phyloP scores from a whole-genome alignment of 2,797 vertebrate species.

The Poeciliopsis infans region DNA sequence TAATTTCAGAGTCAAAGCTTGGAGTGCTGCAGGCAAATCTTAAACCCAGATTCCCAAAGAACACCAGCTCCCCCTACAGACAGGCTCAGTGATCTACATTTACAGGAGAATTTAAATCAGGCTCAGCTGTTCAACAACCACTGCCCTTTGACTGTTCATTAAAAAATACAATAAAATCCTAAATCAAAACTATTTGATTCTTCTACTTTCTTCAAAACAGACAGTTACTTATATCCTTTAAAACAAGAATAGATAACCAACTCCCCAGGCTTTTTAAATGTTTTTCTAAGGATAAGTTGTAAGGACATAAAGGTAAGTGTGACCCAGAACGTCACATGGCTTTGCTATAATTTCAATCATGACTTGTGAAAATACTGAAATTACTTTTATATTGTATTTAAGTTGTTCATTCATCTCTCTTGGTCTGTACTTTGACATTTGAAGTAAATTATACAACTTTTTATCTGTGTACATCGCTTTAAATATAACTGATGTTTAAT shows the following conservation, averaged over 20 bases:
- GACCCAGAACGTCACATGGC: not conserved
- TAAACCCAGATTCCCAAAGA: slow-evolving; percentile 24
- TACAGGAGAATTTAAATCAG: not conserved
- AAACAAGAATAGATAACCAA: not conserved
- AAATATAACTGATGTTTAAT: not conserved
- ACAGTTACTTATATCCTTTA: not conserved
- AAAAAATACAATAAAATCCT: not conserved
- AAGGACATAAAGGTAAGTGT: not conserved
- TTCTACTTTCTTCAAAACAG: not conserved
- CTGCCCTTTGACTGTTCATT: not conserved
- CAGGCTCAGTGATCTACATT: not conserved
- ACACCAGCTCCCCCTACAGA: slow-evolving; percentile 70
- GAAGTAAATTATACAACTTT: not conserved
- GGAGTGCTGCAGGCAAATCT: slow-evolving; percentile 45
- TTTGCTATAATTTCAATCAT: not conserved
- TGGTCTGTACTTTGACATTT: not conserved
- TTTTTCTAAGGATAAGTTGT: not conserved
- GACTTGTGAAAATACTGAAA: not conserved
- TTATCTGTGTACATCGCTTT: not conserved
- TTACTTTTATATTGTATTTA: not conserved
- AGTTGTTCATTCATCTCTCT: no score
- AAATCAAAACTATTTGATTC: not conserved
- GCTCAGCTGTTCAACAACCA: not conserved
- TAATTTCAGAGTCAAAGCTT: slow-evolving; percentile 53
- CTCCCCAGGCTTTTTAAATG: not conserved